phyloP scores from a whole-genome alignment of 2,113 vertebrate species.

The Phalacrocorax brasilianus region DNA sequence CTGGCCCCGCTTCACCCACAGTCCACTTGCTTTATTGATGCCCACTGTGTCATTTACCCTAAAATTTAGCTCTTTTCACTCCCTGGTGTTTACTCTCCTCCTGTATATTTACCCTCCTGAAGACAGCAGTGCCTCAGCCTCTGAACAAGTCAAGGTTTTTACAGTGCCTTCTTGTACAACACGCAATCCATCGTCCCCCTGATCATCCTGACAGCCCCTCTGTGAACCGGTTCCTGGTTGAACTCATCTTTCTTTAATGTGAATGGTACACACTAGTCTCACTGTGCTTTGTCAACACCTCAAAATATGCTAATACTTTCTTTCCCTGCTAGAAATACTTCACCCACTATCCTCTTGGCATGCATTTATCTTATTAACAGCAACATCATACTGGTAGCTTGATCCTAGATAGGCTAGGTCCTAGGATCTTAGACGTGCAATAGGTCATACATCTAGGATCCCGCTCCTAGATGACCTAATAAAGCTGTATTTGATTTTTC shows the following conservation, averaged over 20 bases:
- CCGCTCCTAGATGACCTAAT: not conserved
- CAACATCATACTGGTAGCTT: not conserved
- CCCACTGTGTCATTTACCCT: not conserved
- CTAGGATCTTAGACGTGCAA: not conserved
- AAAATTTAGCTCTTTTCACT: not conserved
- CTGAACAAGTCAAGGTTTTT: not conserved
- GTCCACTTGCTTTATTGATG: not conserved
- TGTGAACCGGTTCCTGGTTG: not conserved
- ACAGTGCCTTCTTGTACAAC: not conserved
- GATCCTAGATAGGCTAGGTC: not conserved
- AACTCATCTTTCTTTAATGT: not conserved
- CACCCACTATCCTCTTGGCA: not conserved
- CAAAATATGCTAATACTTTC: not conserved
- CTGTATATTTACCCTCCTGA: not conserved
- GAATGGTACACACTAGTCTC: not conserved
- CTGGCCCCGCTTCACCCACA: not conserved
- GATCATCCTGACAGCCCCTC: not conserved
- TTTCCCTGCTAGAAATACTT: not conserved
- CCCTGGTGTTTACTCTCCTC: not conserved
- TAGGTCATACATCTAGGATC: not conserved
- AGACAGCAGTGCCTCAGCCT: not conserved
- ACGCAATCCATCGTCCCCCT: accelerated
- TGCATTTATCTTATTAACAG: not conserved
- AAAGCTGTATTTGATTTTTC: not conserved
- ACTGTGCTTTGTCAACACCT: not conserved